These are phyloP conservation scores for Odontamblyopus lacepedii DNA, from an alignment of 2,797 vertebrate genomes.

Conservation along the genomic window DNA sequence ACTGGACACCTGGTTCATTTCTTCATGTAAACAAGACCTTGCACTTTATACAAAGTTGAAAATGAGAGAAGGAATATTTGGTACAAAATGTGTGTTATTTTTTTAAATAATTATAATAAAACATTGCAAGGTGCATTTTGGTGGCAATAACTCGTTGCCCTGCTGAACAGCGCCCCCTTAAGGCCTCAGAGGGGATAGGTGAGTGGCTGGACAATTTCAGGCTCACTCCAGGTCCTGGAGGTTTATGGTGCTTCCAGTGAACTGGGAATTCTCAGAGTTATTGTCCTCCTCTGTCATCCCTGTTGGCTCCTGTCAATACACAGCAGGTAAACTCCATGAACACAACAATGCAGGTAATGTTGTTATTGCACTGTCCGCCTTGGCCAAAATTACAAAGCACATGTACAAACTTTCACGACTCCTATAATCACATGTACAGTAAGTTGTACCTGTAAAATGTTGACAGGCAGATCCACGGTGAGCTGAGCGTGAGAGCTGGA, in stretches of 20 bases:
- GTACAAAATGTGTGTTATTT: slow-evolving; percentile 38
- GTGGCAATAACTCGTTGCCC: slow-evolving; percentile 24
- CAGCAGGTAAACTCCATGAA: not conserved
- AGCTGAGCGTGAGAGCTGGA: slow-evolving; percentile 89
- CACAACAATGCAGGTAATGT: not conserved
- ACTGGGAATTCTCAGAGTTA: slow-evolving; percentile 85
- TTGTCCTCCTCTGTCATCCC: slow-evolving; percentile 85
- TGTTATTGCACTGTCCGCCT: not conserved
- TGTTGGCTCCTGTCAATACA: slow-evolving; percentile 82
- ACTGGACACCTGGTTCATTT: not conserved
- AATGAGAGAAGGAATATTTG: slow-evolving; percentile 26
- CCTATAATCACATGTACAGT: not conserved
- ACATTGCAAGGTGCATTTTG: slow-evolving; percentile 58
- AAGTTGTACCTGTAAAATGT: slow-evolving; percentile 87
- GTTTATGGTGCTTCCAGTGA: slow-evolving; percentile 93
- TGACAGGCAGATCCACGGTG: slow-evolving; percentile 89
- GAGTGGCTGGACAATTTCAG: slow-evolving; percentile 3
- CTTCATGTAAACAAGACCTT: not conserved
- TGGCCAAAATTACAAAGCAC: not conserved
- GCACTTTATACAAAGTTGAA: not conserved
- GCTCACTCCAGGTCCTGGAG: slow-evolving; percentile 85
- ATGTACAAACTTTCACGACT: not conserved
- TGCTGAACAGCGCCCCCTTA: slow-evolving; percentile 24
- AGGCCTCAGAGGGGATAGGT: slow-evolving; percentile 13
- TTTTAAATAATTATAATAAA: not conserved